A percentile compares a stretch with the other conserved stretches of the same genome.
These are phyloP conservation scores for Periophthalmus magnuspinnatus DNA, from an alignment of 2,797 vertebrate species.

Conservation along the genomic window DNA sequence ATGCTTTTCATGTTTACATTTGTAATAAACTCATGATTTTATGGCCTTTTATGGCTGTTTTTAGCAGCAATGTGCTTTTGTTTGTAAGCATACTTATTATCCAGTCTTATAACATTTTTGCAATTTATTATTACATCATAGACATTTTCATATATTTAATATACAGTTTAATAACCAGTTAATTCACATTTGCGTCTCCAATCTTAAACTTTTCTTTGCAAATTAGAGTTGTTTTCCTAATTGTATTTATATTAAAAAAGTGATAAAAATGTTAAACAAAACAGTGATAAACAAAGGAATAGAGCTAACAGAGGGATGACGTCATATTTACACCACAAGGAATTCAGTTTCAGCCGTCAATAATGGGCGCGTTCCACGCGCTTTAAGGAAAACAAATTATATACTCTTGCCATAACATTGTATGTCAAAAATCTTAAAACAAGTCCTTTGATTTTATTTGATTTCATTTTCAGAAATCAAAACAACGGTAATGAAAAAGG, in stretches of 20 bases:
- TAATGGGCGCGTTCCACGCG: neutral
- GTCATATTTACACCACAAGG: conserved; percentile 75
- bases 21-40: conserved; percentile 4
- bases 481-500: conserved; percentile 14
- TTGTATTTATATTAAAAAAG: conserved; percentile 83
- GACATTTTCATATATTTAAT: conserved; percentile 80
- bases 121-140: conserved; percentile 83
- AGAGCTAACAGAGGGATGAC: conserved; percentile 63
- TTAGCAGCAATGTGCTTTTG: neutral
- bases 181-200: conserved; percentile 77
- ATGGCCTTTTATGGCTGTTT: neutral
- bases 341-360: conserved; percentile 31
- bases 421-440: conserved; percentile 16
- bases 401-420: conserved; percentile 9
- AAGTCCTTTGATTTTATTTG: conserved; percentile 28
- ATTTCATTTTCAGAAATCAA: conserved; percentile 17
- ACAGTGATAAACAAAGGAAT: conserved; percentile 57
- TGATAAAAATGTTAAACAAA: conserved; percentile 77
- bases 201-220: conserved; percentile 73
- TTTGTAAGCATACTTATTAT: neutral
- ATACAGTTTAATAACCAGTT: conserved; percentile 81
- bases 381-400: conserved; percentile 21
- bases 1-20: neutral
- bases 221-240: conserved; percentile 76
- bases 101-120: conserved; percentile 47